Evolutionary conservation across 2,113 vertebrate species (phyloP).

Genomic region (Microcebus jonahi): DNA sequence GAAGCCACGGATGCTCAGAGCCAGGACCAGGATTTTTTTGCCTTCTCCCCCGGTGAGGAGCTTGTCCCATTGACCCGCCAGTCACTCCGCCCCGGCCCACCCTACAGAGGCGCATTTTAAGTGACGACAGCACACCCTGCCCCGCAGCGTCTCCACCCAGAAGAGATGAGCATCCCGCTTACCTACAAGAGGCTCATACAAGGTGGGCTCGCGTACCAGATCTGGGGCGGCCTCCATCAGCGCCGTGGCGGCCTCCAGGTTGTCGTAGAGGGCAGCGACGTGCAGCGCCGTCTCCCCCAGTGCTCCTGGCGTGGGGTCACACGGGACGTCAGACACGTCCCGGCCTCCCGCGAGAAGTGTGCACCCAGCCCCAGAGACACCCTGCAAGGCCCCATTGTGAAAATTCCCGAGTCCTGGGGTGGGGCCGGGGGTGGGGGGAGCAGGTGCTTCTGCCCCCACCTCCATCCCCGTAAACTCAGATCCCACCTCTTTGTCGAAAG

Average conservation of each 20-base stretch:
- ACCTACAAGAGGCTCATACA: constrained; percentile 91
- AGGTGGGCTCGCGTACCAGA: constrained; percentile 90
- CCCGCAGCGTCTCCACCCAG: background rate
- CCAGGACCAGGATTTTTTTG: background rate
- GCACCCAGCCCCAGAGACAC: background rate
- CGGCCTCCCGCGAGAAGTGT: constrained; percentile 79
- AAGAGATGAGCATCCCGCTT: background rate
- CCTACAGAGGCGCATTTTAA: background rate
- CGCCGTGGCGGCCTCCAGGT: constrained; percentile 89
- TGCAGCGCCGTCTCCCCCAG: constrained; percentile 95
- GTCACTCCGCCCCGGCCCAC: too few species aligned
- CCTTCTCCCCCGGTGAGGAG: background rate
- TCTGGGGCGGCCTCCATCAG: constrained; percentile 92
- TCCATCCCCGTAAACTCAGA: background rate
- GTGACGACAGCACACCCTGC: background rate
- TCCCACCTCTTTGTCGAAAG: constrained; percentile 92
- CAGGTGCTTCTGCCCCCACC: background rate
- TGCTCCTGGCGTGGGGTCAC: constrained; percentile 81
- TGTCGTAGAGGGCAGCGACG: constrained; percentile 91
- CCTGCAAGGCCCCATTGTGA: background rate
- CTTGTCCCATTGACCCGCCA: background rate
- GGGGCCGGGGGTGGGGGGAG: background rate
- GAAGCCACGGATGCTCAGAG: background rate
- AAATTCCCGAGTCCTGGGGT: background rate
- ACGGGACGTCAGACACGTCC: constrained; percentile 79